Percentiles rank a stretch among this genome's conserved stretches.
phyloP scores from a whole-genome alignment of 1,140 invertebrate genomes.

The Brachionus angularis region DNA sequence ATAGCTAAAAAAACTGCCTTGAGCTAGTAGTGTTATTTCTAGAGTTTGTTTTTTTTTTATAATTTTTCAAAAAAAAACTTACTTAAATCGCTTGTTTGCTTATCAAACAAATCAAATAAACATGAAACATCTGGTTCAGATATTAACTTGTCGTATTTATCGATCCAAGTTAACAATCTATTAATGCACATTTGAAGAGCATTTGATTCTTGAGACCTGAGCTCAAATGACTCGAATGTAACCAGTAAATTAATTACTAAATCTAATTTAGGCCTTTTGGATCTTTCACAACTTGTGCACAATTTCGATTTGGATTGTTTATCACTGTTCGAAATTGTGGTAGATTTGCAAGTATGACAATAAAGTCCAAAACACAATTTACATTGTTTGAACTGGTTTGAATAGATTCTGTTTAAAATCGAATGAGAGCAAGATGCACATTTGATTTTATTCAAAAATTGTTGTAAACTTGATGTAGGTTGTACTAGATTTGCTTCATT shows the following conservation, averaged over 20 bases:
- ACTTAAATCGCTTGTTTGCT: no score
- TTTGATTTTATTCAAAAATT: conserved; percentile 18
- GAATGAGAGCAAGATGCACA: conserved; percentile 15
- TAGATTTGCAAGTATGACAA: conserved; percentile 28
- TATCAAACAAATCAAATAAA: no score
- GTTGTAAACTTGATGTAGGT: no score
- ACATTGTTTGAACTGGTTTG: conserved; percentile 14
- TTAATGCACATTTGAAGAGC: conserved; percentile 26
- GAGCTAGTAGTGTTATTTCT: no score
- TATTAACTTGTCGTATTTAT: neutral
- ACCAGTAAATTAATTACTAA: neutral
- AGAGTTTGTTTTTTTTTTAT: no score
- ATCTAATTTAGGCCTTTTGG: conserved; percentile 23
- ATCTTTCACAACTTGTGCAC: conserved; percentile 22
- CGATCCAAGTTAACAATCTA: neutral
- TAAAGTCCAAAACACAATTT: conserved; percentile 14
- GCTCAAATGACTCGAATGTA: conserved; percentile 21
- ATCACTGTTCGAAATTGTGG: no score
- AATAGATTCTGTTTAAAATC: conserved; percentile 13
- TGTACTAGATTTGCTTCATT: neutral
- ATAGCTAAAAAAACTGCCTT: no score
- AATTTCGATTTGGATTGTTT: conserved; percentile 13
- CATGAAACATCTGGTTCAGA: neutral
- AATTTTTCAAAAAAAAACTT: no score
- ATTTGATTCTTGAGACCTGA: conserved; percentile 22